These are phyloP conservation scores for Caranx melampygus DNA, from an alignment of 2,113 vertebrate species.

Conservation along the genomic window DNA sequence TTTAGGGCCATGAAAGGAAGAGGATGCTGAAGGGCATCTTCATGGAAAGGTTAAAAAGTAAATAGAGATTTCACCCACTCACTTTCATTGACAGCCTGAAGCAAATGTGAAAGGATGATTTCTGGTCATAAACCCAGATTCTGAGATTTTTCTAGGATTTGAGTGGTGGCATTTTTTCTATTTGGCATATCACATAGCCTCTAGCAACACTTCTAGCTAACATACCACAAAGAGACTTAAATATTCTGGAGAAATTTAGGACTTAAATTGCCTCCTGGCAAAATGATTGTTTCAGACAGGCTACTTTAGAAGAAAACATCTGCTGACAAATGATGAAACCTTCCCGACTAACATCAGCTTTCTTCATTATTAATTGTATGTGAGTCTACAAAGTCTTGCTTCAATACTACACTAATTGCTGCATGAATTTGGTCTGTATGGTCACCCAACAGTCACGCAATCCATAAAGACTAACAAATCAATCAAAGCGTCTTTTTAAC, in stretches of 20 bases:
- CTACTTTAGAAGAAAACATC: not conserved
- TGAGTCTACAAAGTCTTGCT: not conserved
- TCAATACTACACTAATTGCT: not conserved
- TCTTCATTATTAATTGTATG: not conserved
- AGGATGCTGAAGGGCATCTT: slow-evolving; percentile 3
- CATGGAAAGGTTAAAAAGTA: slow-evolving; percentile 7
- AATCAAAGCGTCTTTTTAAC: not conserved
- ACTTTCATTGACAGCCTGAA: slow-evolving; percentile 37
- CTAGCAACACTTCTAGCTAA: slow-evolving; percentile 42
- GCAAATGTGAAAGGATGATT: slow-evolving; percentile 41
- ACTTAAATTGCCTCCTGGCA: slow-evolving; percentile 13
- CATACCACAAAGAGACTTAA: slow-evolving; percentile 36
- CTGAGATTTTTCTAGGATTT: slow-evolving; percentile 63
- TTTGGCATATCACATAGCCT: slow-evolving; percentile 48
- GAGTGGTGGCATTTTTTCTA: slow-evolving; percentile 35
- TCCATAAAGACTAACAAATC: not conserved
- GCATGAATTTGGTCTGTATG: not conserved
- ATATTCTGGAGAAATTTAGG: slow-evolving; percentile 16
- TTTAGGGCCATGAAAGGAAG: no score
- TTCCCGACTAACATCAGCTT: not conserved
- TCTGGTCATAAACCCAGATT: slow-evolving; percentile 40
- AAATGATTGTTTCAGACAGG: not conserved
- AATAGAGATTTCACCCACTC: slow-evolving; percentile 34
- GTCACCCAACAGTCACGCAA: not conserved
- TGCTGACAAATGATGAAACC: not conserved